A percentile compares a stretch with the other conserved stretches of the same genome.
These are phyloP conservation scores for Squalus acanthias DNA, from an alignment of 2,797 vertebrate species.

Conservation along the genomic window DNA sequence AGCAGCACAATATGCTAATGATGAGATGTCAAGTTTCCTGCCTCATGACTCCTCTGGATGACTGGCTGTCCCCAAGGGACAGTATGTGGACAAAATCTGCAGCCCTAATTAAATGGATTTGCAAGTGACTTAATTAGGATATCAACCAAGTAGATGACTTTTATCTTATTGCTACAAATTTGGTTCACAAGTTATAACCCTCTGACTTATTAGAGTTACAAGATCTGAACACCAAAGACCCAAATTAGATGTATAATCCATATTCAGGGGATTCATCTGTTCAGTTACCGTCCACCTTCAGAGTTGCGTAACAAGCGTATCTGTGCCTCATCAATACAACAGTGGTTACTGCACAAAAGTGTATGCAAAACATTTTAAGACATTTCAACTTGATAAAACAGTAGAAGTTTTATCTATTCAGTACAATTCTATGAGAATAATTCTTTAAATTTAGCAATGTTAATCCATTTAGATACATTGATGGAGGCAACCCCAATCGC, in stretches of 20 bases:
- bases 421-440: background rate
- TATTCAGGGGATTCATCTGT: background rate
- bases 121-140: conserved; percentile 31
- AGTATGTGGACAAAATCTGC: background rate
- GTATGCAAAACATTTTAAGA: background rate
- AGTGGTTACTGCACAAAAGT: background rate
- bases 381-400: background rate
- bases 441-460: background rate
- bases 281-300: background rate
- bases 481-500: background rate
- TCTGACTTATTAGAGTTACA: background rate
- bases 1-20: conserved; percentile 21
- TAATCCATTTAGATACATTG: background rate
- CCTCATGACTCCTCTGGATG: background rate
- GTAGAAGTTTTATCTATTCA: background rate
- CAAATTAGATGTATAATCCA: background rate
- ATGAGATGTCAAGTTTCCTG: conserved; percentile 11
- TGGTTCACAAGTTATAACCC: conserved; percentile 13
- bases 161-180: conserved; percentile 1
- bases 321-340: background rate
- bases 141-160: conserved; percentile 4
- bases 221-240: background rate
- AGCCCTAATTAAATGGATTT: conserved; percentile 10
- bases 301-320: background rate
- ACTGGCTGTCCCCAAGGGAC: background rate